A percentile compares a stretch with the other conserved stretches of the same genome.
These are phyloP conservation scores for Saxidomus purpurata DNA, from an alignment of 1,140 invertebrate species.

Conservation along the genomic window DNA sequence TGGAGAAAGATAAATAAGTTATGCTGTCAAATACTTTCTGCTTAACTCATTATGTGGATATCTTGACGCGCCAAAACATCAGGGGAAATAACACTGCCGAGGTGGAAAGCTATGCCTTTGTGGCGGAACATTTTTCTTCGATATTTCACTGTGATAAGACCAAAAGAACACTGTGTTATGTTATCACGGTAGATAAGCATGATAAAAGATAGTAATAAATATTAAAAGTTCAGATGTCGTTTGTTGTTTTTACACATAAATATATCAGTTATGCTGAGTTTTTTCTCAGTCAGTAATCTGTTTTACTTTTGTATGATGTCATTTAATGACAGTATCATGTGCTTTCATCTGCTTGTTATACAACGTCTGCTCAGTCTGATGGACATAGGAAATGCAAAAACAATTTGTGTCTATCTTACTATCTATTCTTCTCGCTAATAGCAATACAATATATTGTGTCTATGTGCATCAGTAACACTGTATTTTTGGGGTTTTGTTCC, in stretches of 20 bases:
- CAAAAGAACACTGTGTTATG: constrained; percentile 51
- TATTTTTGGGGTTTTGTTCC: too few species aligned
- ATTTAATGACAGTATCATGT: constrained; percentile 35
- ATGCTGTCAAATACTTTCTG: constrained; percentile 56
- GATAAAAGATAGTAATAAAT: constrained; percentile 64
- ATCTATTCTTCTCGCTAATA: not conserved
- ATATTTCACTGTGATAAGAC: constrained; percentile 31
- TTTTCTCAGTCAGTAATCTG: constrained; percentile 34
- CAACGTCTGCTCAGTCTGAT: constrained; percentile 26
- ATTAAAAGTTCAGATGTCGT: constrained; percentile 55
- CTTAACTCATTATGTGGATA: constrained; percentile 51
- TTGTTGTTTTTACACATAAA: constrained; percentile 46
- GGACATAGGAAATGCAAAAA: constrained; percentile 13
- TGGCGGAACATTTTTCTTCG: constrained; percentile 51
- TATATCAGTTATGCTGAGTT: constrained; percentile 27
- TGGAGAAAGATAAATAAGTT: constrained; percentile 62
- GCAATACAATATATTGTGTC: too few species aligned
- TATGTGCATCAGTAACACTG: too few species aligned
- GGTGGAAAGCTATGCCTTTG: constrained; percentile 61
- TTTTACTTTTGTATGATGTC: constrained; percentile 39
- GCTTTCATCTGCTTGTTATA: constrained; percentile 27
- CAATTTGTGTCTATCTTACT: constrained; percentile 4
- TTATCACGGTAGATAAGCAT: constrained; percentile 40
- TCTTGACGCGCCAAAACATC: constrained; percentile 47
- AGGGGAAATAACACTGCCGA: constrained; percentile 29